Percentiles rank a stretch among this genome's conserved stretches.
Conservation (phyloP, 2,113 vertebrate genomes). For the Semnornis frantzii region DNA sequence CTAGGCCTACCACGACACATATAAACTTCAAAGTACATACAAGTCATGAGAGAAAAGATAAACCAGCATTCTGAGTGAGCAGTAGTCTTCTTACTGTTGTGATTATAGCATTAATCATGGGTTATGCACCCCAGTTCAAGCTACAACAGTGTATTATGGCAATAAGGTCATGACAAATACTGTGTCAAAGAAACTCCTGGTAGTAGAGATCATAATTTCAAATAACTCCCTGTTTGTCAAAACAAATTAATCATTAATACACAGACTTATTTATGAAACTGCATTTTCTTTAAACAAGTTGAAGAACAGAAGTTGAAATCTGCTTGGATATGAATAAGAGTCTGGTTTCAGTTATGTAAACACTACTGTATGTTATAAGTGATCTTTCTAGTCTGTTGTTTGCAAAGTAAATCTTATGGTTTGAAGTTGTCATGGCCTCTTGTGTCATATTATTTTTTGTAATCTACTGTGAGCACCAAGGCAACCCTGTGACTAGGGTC, state of each 20-base stretch:
- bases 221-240: not conserved
- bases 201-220: not conserved
- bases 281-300: not conserved
- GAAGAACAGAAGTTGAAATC: not conserved
- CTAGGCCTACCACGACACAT: too few relatives aligned
- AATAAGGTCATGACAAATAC: not conserved
- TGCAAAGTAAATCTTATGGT: not conserved
- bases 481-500: not conserved
- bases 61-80: not conserved
- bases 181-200: not conserved
- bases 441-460: slow-evolving; percentile 35
- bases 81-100: not conserved
- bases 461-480: slow-evolving; percentile 30
- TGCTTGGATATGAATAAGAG: not conserved
- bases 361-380: not conserved
- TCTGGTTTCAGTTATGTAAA: not conserved
- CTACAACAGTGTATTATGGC: not conserved
- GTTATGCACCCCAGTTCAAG: not conserved
- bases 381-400: not conserved
- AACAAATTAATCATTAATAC: not conserved
- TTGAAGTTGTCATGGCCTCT: slow-evolving; percentile 22
- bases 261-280: not conserved
- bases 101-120: not conserved
- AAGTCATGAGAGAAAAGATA: not conserved
- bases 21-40: not conserved